Conservation (phyloP, 1,140 invertebrate genomes). For the Drosophila nigromelanica region DNA sequence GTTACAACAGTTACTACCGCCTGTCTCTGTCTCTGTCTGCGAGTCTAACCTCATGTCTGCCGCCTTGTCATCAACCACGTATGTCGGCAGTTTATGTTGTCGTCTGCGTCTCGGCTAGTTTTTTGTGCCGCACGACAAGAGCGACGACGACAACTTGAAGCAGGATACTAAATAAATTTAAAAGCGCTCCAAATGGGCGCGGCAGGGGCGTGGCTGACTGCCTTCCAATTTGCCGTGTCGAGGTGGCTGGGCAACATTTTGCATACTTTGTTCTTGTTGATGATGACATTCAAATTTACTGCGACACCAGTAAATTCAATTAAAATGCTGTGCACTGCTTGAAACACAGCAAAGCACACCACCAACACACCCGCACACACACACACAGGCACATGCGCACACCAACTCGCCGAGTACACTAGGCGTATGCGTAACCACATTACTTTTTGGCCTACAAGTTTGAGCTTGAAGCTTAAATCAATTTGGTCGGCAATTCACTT, state of each 20-base stretch:
- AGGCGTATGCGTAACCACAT: slow-evolving; percentile 37
- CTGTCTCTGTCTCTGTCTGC: background rate
- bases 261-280: slow-evolving; percentile 35
- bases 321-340: slow-evolving; percentile 65
- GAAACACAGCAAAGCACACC: background rate
- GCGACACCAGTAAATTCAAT: slow-evolving; percentile 77
- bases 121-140: slow-evolving; percentile 8
- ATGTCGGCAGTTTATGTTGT: slow-evolving; percentile 75
- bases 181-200: slow-evolving; percentile 60
- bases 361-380: too few relatives aligned
- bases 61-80: slow-evolving; percentile 75
- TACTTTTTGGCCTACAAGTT: slow-evolving; percentile 51
- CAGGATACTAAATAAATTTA: slow-evolving; percentile 76
- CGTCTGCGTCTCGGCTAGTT: slow-evolving; percentile 51
- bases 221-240: slow-evolving; percentile 66
- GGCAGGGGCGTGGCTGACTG: slow-evolving; percentile 28
- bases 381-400: background rate
- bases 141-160: slow-evolving; percentile 11
- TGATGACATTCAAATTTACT: slow-evolving; percentile 67
- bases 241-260: slow-evolving; percentile 71
- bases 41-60: slow-evolving; percentile 49
- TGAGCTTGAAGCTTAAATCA: slow-evolving; percentile 46
- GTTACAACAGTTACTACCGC: slow-evolving; percentile 29
- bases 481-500: slow-evolving; percentile 19
- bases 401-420: background rate